These are phyloP conservation scores for Crossocerus cetratus DNA, from an alignment of 2,888 invertebrate genomes.

Conservation along the genomic window DNA sequence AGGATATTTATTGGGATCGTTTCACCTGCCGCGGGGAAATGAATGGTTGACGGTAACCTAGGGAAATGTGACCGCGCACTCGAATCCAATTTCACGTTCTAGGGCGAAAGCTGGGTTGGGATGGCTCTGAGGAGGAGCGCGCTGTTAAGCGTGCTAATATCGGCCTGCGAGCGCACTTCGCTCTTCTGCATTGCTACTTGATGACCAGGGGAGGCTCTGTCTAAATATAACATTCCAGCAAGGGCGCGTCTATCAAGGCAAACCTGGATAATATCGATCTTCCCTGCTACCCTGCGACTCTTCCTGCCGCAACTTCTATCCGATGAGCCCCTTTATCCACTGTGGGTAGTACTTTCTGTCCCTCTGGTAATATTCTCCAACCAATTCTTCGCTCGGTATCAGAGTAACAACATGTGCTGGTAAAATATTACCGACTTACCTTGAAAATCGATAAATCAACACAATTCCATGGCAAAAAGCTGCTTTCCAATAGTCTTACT, in stretches of 20 bases:
- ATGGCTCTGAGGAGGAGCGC: conserved; percentile 16
- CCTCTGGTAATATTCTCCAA: too few relatives aligned
- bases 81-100: conserved; percentile 44
- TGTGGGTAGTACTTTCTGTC: conserved; percentile 17
- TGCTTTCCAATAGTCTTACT: too few relatives aligned
- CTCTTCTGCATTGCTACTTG: conserved; percentile 46
- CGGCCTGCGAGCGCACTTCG: conserved; percentile 47
- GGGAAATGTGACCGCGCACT: conserved; percentile 21
- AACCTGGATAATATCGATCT: conserved; percentile 65
- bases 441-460: too few relatives aligned
- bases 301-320: conserved; percentile 20
- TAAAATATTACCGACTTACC: too few relatives aligned
- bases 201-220: conserved; percentile 57
- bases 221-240: conserved; percentile 62
- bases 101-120: conserved; percentile 22
- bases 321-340: conserved; percentile 24
- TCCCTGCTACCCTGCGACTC: neutral
- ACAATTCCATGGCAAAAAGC: too few relatives aligned
- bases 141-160: conserved; percentile 51
- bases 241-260: conserved; percentile 50
- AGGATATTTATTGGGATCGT: neutral
- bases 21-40: neutral
- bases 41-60: conserved; percentile 8
- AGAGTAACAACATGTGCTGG: too few relatives aligned
- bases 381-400: too few relatives aligned